Conservation (phyloP, 2,888 invertebrate species). For the Callinectes sapidus region DNA sequence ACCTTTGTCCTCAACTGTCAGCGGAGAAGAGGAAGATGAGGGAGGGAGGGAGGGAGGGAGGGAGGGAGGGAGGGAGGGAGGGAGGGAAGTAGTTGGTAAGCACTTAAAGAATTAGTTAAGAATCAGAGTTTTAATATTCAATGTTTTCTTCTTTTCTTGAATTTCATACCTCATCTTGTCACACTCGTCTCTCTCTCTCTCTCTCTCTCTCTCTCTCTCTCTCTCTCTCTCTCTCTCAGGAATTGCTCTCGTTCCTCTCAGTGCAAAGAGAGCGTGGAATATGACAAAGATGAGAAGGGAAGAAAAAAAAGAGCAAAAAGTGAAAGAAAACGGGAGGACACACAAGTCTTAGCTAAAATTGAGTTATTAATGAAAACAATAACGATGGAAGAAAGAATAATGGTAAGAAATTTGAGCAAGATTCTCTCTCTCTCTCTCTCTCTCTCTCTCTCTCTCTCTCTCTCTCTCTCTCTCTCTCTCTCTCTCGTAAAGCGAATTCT, state of each 20-base stretch:
- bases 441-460: conserved; percentile 5
- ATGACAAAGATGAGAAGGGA: neutral
- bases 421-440: neutral
- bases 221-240: neutral
- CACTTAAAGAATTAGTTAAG: neutral
- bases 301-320: neutral
- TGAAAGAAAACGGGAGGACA: neutral
- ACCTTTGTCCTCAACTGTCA: conserved; percentile 14
- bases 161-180: neutral
- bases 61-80: neutral
- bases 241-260: too few species aligned
- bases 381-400: neutral
- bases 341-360: too few species aligned
- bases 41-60: conserved; percentile 16
- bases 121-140: neutral
- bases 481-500: neutral
- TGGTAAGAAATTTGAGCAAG: neutral
- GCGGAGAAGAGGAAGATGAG: neutral
- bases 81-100: neutral
- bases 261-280: neutral
- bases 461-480: neutral
- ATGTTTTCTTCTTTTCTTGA: neutral
- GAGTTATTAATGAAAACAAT: neutral
- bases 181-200: neutral
- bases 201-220: neutral